Evolutionary conservation across 2,113 vertebrate species (phyloP), one percentile per base, ranked within the genome.

Genomic region (Takifugu bimaculatus): DNA sequence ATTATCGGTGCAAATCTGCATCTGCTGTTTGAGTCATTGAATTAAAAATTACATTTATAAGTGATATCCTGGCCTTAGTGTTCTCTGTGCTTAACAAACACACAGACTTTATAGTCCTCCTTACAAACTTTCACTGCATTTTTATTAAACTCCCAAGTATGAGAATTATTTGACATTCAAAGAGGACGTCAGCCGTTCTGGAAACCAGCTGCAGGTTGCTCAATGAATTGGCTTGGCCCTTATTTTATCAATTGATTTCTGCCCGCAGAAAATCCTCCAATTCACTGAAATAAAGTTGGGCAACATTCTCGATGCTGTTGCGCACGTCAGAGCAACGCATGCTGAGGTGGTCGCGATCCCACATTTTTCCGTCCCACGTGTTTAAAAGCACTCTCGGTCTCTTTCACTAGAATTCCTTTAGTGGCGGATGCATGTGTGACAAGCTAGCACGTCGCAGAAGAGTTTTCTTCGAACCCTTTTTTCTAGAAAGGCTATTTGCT

Each of bases 401-500:
- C 35, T 39, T 39, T 39, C 7, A 39, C 35, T 39, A 11, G 35
- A 39, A 39, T 39, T 39, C 35, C 35, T 39, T 39, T 45, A 13
- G 14, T 25, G 20, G 25, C 7, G 48, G 7, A 25, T 49, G 15
- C 14, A 25, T 49, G n/a, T 28, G n/a, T n/a, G 26, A 13, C 6
- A 53, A 26, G 10, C 26, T 3, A 61, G 62, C 75, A 72, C 81
- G 64, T 72, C 83, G 71, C 6, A 13, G 60, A 54, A 28, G 15
- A 39, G 2, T 76, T 79, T 91, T 88, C 88, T 62, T 54, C 60
- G 85, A 88, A 90, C 51, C 47, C 51, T 20, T n/a, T 55, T 4
- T 89, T 90, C 87, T 72, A 45, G 56, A 77, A 58, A 84, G 39
- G 42, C 71, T 85, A 88, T 88, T 85, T 70, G 68, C 57, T 15